A percentile compares a stretch with the other conserved stretches of the same genome.
phyloP scores from a whole-genome alignment of 2,113 vertebrate species.

The Cebus imitator region DNA sequence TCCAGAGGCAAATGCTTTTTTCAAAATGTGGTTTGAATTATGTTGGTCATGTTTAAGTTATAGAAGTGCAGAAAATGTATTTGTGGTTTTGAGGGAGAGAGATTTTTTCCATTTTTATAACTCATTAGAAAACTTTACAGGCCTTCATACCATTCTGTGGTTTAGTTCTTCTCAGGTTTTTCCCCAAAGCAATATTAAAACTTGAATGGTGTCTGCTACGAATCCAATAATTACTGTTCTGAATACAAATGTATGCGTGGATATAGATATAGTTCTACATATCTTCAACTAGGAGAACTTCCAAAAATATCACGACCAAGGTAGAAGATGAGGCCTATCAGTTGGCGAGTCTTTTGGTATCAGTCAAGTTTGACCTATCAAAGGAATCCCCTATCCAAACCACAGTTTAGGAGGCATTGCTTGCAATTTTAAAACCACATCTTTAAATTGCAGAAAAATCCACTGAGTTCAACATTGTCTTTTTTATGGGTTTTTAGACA shows the following conservation, averaged over 20 bases:
- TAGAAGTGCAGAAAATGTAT: constrained; percentile 72
- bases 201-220: constrained; percentile 65
- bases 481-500: constrained; percentile 11
- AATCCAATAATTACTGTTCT: constrained; percentile 52
- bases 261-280: not conserved
- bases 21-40: constrained; percentile 69
- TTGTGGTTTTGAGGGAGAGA: constrained; percentile 74
- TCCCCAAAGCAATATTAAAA: constrained; percentile 73
- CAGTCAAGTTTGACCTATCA: not conserved
- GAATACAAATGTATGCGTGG: constrained; percentile 47
- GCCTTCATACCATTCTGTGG: constrained; percentile 66
- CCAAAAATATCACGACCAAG: not conserved
- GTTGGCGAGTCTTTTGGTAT: not conserved
- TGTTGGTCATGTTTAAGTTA: constrained; percentile 67
- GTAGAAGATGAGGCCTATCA: not conserved
- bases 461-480: not conserved
- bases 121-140: constrained; percentile 66
- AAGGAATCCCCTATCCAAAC: not conserved
- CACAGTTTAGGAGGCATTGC: not conserved
- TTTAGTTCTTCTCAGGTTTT: constrained; percentile 68
- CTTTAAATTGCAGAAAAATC: constrained; percentile 27
- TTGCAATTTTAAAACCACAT: constrained; percentile 15
- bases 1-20: constrained; percentile 65
- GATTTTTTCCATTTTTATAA: constrained; percentile 71
- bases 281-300: constrained; percentile 33